These are phyloP conservation scores for Tipula helvola DNA, from an alignment of 2,888 invertebrate species.

Conservation along the genomic window DNA sequence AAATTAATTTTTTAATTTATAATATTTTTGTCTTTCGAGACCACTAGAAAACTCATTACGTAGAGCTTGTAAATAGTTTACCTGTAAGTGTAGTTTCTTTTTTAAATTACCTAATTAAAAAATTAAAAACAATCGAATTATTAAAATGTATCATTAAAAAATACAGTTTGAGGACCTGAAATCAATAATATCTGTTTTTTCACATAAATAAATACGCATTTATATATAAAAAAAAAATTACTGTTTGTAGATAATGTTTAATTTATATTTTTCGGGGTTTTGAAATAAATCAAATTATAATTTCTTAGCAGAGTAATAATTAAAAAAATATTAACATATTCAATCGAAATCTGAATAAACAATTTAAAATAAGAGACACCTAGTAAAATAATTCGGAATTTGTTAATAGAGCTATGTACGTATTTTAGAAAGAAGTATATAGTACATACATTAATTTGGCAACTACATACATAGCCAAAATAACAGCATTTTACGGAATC, in stretches of 20 bases:
- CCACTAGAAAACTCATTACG: background rate
- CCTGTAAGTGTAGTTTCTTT: background rate
- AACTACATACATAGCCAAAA: too few relatives aligned
- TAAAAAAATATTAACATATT: background rate
- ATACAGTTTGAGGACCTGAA: background rate
- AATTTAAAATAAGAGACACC: too few relatives aligned
- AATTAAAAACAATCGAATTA: background rate
- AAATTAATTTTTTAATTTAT: background rate
- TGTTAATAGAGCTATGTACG: background rate
- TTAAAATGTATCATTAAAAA: background rate
- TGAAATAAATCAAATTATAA: background rate
- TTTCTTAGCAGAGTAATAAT: background rate
- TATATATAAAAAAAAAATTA: background rate
- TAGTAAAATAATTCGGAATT: background rate
- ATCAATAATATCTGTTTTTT: background rate
- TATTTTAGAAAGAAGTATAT: background rate
- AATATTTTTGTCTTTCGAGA: background rate
- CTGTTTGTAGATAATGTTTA: background rate
- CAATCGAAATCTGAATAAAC: background rate
- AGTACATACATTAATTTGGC: too few relatives aligned
- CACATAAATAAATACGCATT: background rate
- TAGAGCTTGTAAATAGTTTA: background rate
- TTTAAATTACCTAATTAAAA: background rate
- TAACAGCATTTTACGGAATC: too few relatives aligned
- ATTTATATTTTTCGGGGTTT: background rate